Base-by-base conservation (phyloP, 2,113 vertebrate species). In the Oryzias melastigma region DNA sequence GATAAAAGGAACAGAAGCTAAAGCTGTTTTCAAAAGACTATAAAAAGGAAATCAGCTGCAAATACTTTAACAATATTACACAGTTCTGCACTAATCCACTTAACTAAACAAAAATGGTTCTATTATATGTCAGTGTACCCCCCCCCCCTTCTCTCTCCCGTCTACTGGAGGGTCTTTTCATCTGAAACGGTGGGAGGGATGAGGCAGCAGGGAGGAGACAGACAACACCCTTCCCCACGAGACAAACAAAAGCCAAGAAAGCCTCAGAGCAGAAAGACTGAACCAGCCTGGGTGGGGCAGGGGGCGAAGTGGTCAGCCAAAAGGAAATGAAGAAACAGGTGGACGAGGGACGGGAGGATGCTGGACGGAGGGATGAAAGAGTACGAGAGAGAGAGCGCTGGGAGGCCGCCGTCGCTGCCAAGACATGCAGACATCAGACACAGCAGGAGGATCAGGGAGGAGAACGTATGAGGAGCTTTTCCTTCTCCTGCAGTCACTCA, bases 361-460 rank as follows among this genome's bases (percentile, higher is more conserved):
- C 63, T 24, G 4, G 54, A 42, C 56, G 52, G 65, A 77, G 62
- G 62, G 63, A 84, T 81, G 74, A 86, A 77, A 84, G 81, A 81
- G 73, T 77, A 70, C 59, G 72, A 66, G 68, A 85, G 67, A 17
- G 12, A 76, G 77, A 73, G 62, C 19, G 73, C 64, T 72, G 69
- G 62, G 62, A 73, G 70, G 56, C 55, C 58, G 47, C 67, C 75
- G 25, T 59, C 54, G 18, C 71, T 82, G 73, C 64, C 75, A 85
- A 12, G 74, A 78, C 19, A 60, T 53, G 71, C 61, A 76, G 53
- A 66, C 58, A 73, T 69, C 70, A 76, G 64, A 81, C 58, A 57
- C 59, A 62, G 8, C 8, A 44, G 52, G 52, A 65, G 47, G n/a
- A 29, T 61, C 13, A 60, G 62, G 52, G 55, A 58, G 13, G 51